Evolutionary conservation across 2,113 vertebrate genomes (phyloP).

Genomic region (Ploceus nigricollis): DNA sequence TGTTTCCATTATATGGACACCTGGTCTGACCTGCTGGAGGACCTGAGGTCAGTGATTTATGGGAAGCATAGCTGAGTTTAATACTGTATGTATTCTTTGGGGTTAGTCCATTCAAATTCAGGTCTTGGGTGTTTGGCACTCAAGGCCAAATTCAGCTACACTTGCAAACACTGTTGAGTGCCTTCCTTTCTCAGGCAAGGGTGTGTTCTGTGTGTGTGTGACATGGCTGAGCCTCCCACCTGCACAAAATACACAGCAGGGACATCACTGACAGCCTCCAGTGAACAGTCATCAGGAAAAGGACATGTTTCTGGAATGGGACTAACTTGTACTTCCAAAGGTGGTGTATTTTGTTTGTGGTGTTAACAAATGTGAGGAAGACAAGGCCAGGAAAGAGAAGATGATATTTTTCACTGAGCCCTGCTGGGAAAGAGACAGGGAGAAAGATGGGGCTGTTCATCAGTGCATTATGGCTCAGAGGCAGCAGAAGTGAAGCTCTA

Average conservation of each 20-base stretch:
- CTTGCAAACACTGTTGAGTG: not conserved
- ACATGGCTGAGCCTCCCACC: not conserved
- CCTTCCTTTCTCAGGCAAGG: not conserved
- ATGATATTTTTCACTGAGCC: not conserved
- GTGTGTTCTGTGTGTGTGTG: not conserved
- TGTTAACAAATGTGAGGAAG: not conserved
- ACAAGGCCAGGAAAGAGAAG: not conserved
- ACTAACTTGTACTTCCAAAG: not conserved
- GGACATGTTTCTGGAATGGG: not conserved
- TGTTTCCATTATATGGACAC: not conserved
- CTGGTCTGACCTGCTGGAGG: not conserved
- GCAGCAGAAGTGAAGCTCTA: not conserved
- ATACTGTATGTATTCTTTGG: not conserved
- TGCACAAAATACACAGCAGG: not conserved
- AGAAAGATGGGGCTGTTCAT: not conserved
- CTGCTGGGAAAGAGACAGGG: not conserved
- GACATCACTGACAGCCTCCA: not conserved
- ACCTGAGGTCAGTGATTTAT: not conserved
- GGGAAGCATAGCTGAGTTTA: not conserved
- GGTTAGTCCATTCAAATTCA: not conserved
- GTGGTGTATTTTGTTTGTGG: not conserved
- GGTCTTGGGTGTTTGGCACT: rapidly evolving
- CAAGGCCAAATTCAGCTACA: not conserved
- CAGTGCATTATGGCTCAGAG: not conserved
- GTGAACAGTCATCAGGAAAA: not conserved